phyloP scores from a whole-genome alignment of 1,140 invertebrate genomes.

The Kradibia gibbosae region DNA sequence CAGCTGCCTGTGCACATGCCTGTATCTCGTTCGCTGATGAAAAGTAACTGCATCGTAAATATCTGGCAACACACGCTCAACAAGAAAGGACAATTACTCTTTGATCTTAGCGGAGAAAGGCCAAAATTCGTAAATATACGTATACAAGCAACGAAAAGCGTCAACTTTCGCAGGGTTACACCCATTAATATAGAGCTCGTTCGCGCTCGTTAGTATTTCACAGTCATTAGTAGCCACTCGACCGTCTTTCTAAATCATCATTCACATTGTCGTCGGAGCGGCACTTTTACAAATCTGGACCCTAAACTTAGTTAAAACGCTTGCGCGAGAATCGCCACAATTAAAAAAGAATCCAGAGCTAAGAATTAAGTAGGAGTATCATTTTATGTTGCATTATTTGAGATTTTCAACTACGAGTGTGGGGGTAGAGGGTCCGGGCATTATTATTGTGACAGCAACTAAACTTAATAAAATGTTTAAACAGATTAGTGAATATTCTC shows the following conservation, averaged over 20 bases:
- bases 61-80: neutral
- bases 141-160: neutral
- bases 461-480: neutral
- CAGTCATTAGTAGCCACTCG: slow-evolving; percentile 24
- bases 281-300: neutral
- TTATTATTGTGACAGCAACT: neutral
- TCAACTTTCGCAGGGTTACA: slow-evolving; percentile 13
- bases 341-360: neutral
- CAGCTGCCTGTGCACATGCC: neutral
- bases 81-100: slow-evolving; percentile 17
- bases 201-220: slow-evolving; percentile 1
- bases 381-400: neutral
- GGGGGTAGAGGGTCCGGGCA: neutral
- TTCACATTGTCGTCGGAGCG: slow-evolving; percentile 16
- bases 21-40: neutral
- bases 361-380: neutral
- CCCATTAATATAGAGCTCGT: slow-evolving; percentile 24
- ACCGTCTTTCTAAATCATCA: slow-evolving; percentile 10
- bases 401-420: neutral
- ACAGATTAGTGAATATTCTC: neutral
- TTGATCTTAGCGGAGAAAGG: neutral
- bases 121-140: neutral
- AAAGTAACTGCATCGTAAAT: slow-evolving; percentile 14
- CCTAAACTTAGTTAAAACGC: neutral
- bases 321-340: neutral